Percentiles rank a stretch among this genome's conserved stretches.
phyloP scores from a whole-genome alignment of 2,113 vertebrate genomes.

The Holacanthus passer region DNA sequence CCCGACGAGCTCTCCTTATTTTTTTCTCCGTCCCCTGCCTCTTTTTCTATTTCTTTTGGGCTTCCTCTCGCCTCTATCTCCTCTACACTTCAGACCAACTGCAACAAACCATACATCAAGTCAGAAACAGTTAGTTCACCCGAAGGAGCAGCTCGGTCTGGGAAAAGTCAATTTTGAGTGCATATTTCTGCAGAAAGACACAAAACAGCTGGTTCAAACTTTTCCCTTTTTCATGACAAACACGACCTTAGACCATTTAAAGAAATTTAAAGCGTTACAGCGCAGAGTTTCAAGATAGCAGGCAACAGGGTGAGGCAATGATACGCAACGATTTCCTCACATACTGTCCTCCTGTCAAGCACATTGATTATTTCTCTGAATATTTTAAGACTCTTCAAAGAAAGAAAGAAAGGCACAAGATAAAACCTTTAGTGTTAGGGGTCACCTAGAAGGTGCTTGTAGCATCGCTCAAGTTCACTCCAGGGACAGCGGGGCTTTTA shows the following conservation, averaged over 20 bases:
- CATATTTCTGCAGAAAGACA: background rate
- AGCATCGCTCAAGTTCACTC: conserved; percentile 67
- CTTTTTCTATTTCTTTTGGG: conserved; percentile 33
- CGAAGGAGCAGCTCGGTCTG: background rate
- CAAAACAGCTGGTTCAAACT: background rate
- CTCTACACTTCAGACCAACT: conserved; percentile 39
- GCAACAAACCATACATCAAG: conserved; percentile 48
- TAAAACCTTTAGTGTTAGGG: conserved; percentile 51
- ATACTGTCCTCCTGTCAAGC: conserved; percentile 11
- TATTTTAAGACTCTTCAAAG: conserved; percentile 16
- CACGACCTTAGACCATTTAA: conserved; percentile 2
- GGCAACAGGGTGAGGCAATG: conserved; percentile 11
- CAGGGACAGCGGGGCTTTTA: conserved; percentile 67
- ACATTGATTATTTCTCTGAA: conserved; percentile 1
- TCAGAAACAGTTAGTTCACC: conserved; percentile 54
- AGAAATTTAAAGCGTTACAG: background rate
- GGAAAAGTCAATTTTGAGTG: background rate
- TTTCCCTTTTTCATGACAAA: background rate
- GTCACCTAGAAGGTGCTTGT: conserved; percentile 70
- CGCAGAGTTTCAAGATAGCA: background rate
- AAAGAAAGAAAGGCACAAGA: conserved; percentile 12
- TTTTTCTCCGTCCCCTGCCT: background rate
- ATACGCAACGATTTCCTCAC: background rate
- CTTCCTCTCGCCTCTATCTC: conserved; percentile 20
- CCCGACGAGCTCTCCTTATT: background rate